Evolutionary conservation across 1,140 invertebrate genomes (phyloP), one percentile per base, ranked within the genome.

Genomic region (Drosophila nikananu): DNA sequence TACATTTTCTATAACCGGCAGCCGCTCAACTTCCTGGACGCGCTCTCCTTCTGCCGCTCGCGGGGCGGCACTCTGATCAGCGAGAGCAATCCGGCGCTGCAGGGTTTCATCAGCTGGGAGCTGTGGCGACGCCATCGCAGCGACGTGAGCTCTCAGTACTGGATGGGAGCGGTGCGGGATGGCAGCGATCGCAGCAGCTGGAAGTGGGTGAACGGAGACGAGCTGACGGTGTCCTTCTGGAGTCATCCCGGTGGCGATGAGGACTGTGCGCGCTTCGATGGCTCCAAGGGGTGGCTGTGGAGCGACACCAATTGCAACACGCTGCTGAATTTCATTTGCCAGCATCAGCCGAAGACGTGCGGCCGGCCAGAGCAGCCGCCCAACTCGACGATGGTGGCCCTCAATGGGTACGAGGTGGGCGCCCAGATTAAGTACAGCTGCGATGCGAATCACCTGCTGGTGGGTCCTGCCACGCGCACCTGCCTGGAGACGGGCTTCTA

Each of bases 21-120:
- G 84, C 97, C 97, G 0, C 92, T 97, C 72, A 95, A 95, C 71
- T 98, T 98, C 93, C 94, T 96, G 27, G 97, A 98, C 46, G 96
- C 98, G 0, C 93, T 97, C 12, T 94, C 95, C 1, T 98, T 98
- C 91, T 99, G 98, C 87, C 95, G 96, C 48, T 94, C 95, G 2
- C 94, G 98, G 30, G 97, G 95, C 21, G 97, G 98, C 2, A 97
- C 97, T 0, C 93, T 99, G 5, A 97, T 99, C 2, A 97, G 98
- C 81, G 98, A 98, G 92, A 98, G 97, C 80, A 98, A 98, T 94
- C 98, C 98, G 0, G 98, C 98, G 0, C 94, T 98, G 12, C 98
- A 99, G 93, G 98, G 97, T 10, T 99, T 98, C 92, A 97, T 98
- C 61, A 97, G 97, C 77, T 99, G 98, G 97, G 98, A 98, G 93